Conservation (phyloP, 2,888 invertebrate species). For the Apamea sordens region DNA sequence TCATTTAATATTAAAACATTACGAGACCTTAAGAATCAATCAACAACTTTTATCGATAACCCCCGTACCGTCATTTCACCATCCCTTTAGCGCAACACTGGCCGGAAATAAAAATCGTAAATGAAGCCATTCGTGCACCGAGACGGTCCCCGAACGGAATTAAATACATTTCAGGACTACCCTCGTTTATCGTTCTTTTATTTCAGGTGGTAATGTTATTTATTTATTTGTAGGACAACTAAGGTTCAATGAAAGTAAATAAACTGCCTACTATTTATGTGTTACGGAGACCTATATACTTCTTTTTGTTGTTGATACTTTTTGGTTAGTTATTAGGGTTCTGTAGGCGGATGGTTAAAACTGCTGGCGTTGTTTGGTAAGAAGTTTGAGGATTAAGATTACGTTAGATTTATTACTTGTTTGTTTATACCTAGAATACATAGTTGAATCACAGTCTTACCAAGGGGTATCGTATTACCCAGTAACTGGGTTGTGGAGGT, state of each 20-base stretch:
- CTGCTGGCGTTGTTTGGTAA: neutral
- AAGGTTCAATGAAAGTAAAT: slow-evolving; percentile 59
- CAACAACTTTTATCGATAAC: slow-evolving; percentile 34
- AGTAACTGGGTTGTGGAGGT: no score
- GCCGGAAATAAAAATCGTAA: slow-evolving; percentile 90
- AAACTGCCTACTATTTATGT: slow-evolving; percentile 48
- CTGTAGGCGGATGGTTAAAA: neutral
- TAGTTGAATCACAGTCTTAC: neutral
- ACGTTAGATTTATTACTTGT: neutral
- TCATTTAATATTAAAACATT: no score
- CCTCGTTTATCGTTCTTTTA: slow-evolving; percentile 88
- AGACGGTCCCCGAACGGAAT: slow-evolving; percentile 86
- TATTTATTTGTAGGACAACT: slow-evolving; percentile 77
- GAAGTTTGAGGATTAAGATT: neutral
- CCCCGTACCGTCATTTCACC: slow-evolving; percentile 14
- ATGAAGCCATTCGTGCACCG: slow-evolving; percentile 88
- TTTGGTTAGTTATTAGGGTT: neutral
- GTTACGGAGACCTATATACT: slow-evolving; percentile 33
- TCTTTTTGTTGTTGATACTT: slow-evolving; percentile 1
- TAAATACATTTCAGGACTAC: slow-evolving; percentile 86
- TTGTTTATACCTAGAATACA: neutral
- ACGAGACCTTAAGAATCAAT: neutral
- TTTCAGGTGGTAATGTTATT: slow-evolving; percentile 87
- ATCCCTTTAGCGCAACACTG: slow-evolving; percentile 72
- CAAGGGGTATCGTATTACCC: no score